A percentile compares a stretch with the other conserved stretches of the same genome.
phyloP scores from a whole-genome alignment of 2,888 invertebrate species.

The Phytoseiulus persimilis region DNA sequence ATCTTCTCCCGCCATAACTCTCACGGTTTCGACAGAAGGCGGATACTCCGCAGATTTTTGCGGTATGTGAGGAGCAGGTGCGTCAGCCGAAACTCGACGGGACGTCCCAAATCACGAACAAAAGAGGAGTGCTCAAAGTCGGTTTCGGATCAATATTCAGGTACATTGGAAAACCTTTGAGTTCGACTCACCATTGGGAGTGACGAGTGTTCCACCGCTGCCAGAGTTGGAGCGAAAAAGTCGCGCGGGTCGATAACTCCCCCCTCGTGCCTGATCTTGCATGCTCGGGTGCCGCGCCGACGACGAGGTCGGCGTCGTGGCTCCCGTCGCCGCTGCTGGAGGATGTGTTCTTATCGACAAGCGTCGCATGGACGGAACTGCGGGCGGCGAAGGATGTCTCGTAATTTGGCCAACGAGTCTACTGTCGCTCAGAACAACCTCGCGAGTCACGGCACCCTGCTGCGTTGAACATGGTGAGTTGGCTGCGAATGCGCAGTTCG shows the following conservation, averaged over 20 bases:
- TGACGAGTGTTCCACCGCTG: slow-evolving; percentile 5
- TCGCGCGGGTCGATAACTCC: not conserved
- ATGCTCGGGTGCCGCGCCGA: not conserved
- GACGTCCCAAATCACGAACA: no score
- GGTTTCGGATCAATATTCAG: not conserved
- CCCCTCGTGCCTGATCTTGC: not conserved
- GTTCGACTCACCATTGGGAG: not conserved
- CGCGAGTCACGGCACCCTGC: not conserved
- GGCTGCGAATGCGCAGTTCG: not conserved
- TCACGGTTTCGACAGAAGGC: no score
- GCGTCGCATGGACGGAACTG: not conserved
- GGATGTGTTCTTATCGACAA: not conserved
- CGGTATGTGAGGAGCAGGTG: no score
- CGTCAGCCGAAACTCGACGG: no score
- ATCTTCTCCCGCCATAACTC: no score
- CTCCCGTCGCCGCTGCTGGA: not conserved
- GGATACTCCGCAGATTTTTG: no score
- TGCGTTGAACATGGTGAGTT: not conserved
- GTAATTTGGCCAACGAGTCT: not conserved
- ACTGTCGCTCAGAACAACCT: not conserved
- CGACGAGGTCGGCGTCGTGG: not conserved
- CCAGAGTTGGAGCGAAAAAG: not conserved
- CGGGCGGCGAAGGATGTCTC: not conserved
- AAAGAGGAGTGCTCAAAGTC: no score
- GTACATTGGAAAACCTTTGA: not conserved